Evolutionary conservation across 2,113 vertebrate genomes (phyloP), one percentile per base, ranked within the genome.

Genomic region (Anser brachyrhynchus): DNA sequence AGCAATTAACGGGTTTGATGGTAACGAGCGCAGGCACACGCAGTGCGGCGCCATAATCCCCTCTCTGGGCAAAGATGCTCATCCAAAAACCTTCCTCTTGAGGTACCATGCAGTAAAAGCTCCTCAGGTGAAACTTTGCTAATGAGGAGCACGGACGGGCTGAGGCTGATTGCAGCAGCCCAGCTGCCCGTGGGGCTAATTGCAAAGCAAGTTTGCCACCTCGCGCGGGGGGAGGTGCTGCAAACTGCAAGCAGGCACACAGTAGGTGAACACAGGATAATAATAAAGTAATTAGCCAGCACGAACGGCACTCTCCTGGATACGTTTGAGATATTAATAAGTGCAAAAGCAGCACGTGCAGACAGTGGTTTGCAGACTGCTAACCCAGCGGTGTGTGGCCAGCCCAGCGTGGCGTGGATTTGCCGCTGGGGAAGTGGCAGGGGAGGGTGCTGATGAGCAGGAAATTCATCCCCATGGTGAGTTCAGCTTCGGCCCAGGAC

Each of bases 131-230:
- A 57, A 80, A 51, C 62, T 44, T 41, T 71, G 59, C 71, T 87
- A 37, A 84, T 10, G 87, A 90, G 90, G 75, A 88, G 49, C 64
- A 69, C 85, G 64, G 65, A 43, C 33, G 13, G 65, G 55, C 31
- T 23, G 72, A 58, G 43, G 25, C 69, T 92, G 66, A 17, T 65
- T 62, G 85, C 37, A 1, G 33, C 4, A 49, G 73, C 70, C 58
- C 62, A 22, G 83, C 72, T 75, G 81, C 91, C 81, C 22, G 2
- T 52, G 1, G 20, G 83, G 75, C 43, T 88, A 55, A 86, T 90
- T 52, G 90, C 74, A 10, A 51, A 55, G 87, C 29, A 19, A 33
- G 88, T 79, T 84, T 51, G n/a, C 69, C 61, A 37, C 92, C 82
- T 90, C n/a, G 2, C 7, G 3, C 15, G 5, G 13, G 59, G 46